These are phyloP conservation scores for Cybosia mesomella DNA, from an alignment of 2,888 invertebrate species.

Conservation along the genomic window DNA sequence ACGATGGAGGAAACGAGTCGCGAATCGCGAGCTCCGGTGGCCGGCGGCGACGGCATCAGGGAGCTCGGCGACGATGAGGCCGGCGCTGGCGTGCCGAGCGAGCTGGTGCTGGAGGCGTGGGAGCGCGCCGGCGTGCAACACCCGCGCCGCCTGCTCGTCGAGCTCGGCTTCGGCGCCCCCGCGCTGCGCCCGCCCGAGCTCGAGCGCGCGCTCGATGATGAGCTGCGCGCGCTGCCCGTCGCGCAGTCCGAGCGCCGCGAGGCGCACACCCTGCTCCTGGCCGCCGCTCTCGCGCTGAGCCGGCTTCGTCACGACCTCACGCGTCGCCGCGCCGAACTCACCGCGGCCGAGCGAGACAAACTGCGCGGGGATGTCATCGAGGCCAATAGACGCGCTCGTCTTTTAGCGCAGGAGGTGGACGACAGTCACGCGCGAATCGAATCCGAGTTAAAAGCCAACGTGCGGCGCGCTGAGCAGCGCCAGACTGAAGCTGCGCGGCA, in stretches of 20 bases:
- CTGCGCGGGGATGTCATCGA: slow-evolving; percentile 92
- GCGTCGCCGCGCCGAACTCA: slow-evolving; percentile 90
- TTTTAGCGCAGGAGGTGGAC: slow-evolving; percentile 96
- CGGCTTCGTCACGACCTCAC: slow-evolving; percentile 91
- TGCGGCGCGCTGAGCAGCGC: slow-evolving; percentile 90
- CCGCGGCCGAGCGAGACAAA: slow-evolving; percentile 93
- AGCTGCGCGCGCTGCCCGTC: slow-evolving; percentile 71
- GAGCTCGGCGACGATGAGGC: slow-evolving; percentile 51
- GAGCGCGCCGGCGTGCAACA: slow-evolving; percentile 90
- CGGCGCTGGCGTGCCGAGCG: slow-evolving; percentile 68
- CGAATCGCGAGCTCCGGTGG: slow-evolving; percentile 30
- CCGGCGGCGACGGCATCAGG: slow-evolving; percentile 12
- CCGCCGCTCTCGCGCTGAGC: slow-evolving; percentile 89
- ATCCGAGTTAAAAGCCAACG: slow-evolving; percentile 90
- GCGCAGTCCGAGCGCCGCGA: slow-evolving; percentile 57
- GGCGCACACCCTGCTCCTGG: slow-evolving; percentile 76
- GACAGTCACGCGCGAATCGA: slow-evolving; percentile 95
- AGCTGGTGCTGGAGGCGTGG: slow-evolving; percentile 90
- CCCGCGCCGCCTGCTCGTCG: slow-evolving; percentile 88
- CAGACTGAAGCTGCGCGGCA: slow-evolving; percentile 92
- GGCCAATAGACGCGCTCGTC: slow-evolving; percentile 92
- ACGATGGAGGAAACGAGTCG: slow-evolving; percentile 64
- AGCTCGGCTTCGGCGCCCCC: slow-evolving; percentile 89
- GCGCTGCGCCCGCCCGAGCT: slow-evolving; percentile 88
- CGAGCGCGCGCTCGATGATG: slow-evolving; percentile 90